Conservation (phyloP, 1,140 invertebrate genomes). For the Cyclina sinensis region DNA sequence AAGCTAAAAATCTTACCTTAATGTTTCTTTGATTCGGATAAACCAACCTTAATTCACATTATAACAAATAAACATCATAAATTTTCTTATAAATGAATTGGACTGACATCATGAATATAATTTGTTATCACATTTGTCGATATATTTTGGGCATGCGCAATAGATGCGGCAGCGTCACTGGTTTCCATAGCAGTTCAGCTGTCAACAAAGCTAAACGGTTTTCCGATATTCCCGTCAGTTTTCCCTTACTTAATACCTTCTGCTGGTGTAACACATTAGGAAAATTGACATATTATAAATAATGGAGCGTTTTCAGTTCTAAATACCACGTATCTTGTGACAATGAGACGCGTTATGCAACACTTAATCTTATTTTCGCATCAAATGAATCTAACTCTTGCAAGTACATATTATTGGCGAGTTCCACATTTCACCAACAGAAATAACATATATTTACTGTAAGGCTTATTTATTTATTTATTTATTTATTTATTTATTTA, state of each 20-base stretch:
- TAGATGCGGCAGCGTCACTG: background rate
- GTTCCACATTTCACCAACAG: too few relatives aligned
- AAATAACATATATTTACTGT: too few relatives aligned
- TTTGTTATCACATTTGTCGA: constrained; percentile 22
- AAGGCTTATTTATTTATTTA: too few relatives aligned
- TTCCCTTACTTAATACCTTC: background rate
- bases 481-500: too few relatives aligned
- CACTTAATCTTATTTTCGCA: too few relatives aligned
- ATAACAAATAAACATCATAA: background rate
- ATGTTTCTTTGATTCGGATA: background rate
- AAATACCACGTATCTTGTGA: too few relatives aligned
- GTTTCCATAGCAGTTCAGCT: constrained; percentile 9
- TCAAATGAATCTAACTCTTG: too few relatives aligned
- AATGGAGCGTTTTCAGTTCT: too few relatives aligned
- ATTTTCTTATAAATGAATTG: background rate
- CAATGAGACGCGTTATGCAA: too few relatives aligned
- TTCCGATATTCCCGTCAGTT: constrained; percentile 14
- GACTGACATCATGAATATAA: background rate
- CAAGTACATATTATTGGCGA: too few relatives aligned
- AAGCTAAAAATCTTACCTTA: background rate
- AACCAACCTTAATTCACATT: background rate
- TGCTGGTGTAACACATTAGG: background rate
- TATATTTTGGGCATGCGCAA: constrained; percentile 8
- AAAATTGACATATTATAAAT: too few relatives aligned
- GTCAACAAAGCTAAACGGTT: background rate